A percentile compares a stretch with the other conserved stretches of the same genome.
Conservation (phyloP, 2,888 invertebrate species). For the Syrphus vitripennis region DNA sequence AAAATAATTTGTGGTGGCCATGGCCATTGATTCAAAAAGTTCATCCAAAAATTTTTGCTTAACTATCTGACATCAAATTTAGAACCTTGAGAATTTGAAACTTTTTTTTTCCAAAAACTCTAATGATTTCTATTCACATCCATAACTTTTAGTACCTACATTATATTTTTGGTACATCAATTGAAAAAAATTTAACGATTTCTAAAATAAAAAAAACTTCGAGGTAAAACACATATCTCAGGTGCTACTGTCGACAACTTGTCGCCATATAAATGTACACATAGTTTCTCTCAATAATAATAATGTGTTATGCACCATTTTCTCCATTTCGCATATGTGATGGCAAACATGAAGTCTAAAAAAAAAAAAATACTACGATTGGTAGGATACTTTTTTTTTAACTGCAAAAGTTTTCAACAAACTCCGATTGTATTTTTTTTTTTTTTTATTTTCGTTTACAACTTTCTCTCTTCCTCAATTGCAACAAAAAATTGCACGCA, state of each 20-base stretch:
- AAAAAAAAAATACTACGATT: slow-evolving; percentile 3
- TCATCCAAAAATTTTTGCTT: neutral
- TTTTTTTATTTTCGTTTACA: slow-evolving; percentile 12
- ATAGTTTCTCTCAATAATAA: neutral
- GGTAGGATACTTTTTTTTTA: slow-evolving; percentile 43
- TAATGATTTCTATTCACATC: neutral
- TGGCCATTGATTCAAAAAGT: neutral
- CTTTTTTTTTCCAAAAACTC: neutral
- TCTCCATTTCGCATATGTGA: slow-evolving; percentile 20
- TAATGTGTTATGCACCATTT: slow-evolving; percentile 64
- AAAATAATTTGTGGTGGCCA: slow-evolving; percentile 9
- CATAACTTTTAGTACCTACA: too few relatives aligned
- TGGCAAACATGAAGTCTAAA: neutral
- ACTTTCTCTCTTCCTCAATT: slow-evolving; percentile 25
- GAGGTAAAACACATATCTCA: slow-evolving; percentile 26
- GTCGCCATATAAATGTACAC: slow-evolving; percentile 50
- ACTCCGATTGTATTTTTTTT: slow-evolving; percentile 30
- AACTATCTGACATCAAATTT: slow-evolving; percentile 9
- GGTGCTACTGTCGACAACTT: slow-evolving; percentile 68
- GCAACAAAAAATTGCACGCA: slow-evolving; percentile 36
- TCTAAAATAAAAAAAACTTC: neutral
- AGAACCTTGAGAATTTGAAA: neutral
- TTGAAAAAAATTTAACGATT: slow-evolving; percentile 50
- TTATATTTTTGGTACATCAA: neutral
- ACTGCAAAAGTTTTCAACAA: slow-evolving; percentile 64